Evolutionary conservation across 2,888 invertebrate species (phyloP), one percentile per base, ranked within the genome.

Genomic region (Neria commutata): DNA sequence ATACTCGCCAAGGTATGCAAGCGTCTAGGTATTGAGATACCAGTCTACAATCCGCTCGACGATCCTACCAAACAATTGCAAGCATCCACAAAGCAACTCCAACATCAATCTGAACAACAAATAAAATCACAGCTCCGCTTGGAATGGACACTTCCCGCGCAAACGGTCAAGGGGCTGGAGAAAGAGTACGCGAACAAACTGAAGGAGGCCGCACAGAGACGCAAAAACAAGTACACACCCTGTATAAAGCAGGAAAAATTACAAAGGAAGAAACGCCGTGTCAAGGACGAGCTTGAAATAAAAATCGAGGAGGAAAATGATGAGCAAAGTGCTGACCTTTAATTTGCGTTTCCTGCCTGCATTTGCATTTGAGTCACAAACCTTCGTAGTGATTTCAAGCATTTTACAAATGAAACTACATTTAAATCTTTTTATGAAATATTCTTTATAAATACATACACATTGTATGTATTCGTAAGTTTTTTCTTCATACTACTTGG

Each of bases 41-140:
- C 91, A 2, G 84, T 86, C 26, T 95, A 94, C 76, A 83, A 84
- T 40, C 83, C 84, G 51, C 79, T 84, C 14, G 80, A 84, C 2
- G 92, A 94, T 82, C 90, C 91, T 0, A 90, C 89, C 0, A 88
- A 86, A 72, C n/a, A n/a, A n/a, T n/a, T n/a, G n/a, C n/a, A n/a
- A n/a, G n/a, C n/a, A n/a, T n/a, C n/a, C n/a, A 67, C 76, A 11
- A 5, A 46, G 0, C 76, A 78, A 14, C 81, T 86, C 14, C 46
- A 60, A 4, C 24, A 25, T 2, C n/a, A n/a, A n/a, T n/a, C n/a
- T n/a, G n/a, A n/a, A n/a, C n/a, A n/a, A n/a, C n/a, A n/a, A n/a
- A n/a, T n/a, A 75, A 87, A 65, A n/a, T n/a, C n/a, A n/a, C n/a
- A n/a, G n/a, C n/a, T n/a, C n/a, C 62, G 66, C 17, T 54, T 56